Evolutionary conservation across 2,888 invertebrate genomes (phyloP).

Genomic region (Melanotus villosus): DNA sequence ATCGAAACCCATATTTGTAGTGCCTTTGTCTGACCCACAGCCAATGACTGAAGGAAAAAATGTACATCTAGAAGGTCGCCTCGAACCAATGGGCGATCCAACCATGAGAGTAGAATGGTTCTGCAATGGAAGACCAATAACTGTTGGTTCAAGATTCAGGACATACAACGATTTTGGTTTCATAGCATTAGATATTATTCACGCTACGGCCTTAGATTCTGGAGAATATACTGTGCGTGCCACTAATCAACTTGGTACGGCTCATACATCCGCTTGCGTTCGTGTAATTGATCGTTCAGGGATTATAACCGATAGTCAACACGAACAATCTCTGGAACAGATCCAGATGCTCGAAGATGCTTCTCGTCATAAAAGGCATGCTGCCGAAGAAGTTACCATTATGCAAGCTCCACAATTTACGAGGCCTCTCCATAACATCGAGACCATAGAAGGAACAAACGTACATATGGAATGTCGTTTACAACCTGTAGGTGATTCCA

Average conservation of each 20-base stretch:
- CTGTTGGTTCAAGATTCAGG: constrained; percentile 92
- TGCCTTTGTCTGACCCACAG: constrained; percentile 89
- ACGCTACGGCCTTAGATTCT: constrained; percentile 93
- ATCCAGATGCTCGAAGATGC: constrained; percentile 91
- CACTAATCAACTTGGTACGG: constrained; percentile 93
- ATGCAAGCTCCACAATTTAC: constrained; percentile 91
- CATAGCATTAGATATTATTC: constrained; percentile 95
- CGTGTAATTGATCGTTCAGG: constrained; percentile 87
- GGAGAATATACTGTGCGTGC: constrained; percentile 96
- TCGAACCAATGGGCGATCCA: constrained; percentile 96
- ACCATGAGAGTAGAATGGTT: constrained; percentile 97
- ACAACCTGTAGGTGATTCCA: constrained; percentile 92
- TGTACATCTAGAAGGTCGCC: constrained; percentile 90
- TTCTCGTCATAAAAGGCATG: constrained; percentile 78
- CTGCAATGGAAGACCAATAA: constrained; percentile 91
- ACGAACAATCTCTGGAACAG: constrained; percentile 92
- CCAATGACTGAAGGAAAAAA: constrained; percentile 90
- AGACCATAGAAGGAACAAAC: constrained; percentile 91
- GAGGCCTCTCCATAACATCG: constrained; percentile 88
- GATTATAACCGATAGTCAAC: constrained; percentile 90
- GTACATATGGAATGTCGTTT: constrained; percentile 93
- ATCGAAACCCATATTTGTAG: constrained; percentile 94
- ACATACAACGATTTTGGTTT: constrained; percentile 98
- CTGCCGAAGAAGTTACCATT: constrained; percentile 86
- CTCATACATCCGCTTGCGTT: constrained; percentile 92